Evolutionary conservation across 2,888 invertebrate genomes (phyloP).

Genomic region (Meteorus colon): DNA sequence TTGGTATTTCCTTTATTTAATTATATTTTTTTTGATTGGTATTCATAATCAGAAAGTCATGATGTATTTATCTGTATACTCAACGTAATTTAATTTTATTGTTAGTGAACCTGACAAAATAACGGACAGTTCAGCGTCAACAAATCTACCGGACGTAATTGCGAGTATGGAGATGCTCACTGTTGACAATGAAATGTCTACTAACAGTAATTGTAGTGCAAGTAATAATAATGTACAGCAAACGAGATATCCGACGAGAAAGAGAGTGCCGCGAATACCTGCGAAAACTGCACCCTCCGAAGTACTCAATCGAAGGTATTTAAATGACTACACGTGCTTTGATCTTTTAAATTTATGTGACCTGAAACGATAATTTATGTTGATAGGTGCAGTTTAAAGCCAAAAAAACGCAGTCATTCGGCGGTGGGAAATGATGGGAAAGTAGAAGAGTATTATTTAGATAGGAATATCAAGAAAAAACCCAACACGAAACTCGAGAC

Average conservation of each 20-base stretch:
- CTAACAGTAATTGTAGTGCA: background rate
- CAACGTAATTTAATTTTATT: background rate
- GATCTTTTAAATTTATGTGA: background rate
- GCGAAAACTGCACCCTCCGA: conserved; percentile 51
- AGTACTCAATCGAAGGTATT: conserved; percentile 64
- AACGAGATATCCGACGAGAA: conserved; percentile 45
- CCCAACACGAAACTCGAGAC: conserved; percentile 77
- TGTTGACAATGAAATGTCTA: conserved; percentile 52
- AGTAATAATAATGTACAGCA: conserved; percentile 12
- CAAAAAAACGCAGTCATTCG: conserved; percentile 62
- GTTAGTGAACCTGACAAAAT: background rate
- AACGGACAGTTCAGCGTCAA: background rate
- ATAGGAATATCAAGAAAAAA: conserved; percentile 75
- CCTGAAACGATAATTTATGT: conserved; percentile 24
- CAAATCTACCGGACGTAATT: conserved; percentile 65
- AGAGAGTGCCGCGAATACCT: conserved; percentile 53
- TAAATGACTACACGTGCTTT: background rate
- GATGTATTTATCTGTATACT: too few relatives aligned
- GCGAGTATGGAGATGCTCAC: conserved; percentile 66
- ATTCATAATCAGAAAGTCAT: too few relatives aligned
- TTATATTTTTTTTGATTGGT: too few relatives aligned
- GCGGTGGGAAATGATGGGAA: conserved; percentile 62
- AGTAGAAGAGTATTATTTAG: conserved; percentile 77
- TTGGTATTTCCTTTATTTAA: too few relatives aligned
- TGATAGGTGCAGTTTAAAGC: conserved; percentile 63